Base-by-base conservation (phyloP, 2,113 vertebrate species). In the Zosterops japonicus region DNA sequence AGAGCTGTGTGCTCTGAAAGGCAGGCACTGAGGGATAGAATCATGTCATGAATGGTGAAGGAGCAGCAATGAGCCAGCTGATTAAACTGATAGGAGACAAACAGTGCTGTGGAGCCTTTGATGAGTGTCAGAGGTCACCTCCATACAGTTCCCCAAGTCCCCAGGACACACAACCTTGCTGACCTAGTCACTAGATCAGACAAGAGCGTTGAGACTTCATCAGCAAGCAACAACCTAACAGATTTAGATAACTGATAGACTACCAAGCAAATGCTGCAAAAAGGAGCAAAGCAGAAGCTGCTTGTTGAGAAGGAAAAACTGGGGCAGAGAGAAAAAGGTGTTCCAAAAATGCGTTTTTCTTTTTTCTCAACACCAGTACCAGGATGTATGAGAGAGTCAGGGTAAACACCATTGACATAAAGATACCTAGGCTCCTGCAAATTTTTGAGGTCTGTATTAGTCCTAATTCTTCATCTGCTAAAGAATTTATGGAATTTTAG, bases 61-160 rank as follows among this genome's bases (percentile, higher is more conserved):
- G 76, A 90, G 83, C 49, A 35, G 82, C 68, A 92, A 86, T 28
- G 64, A 94, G 93, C 82, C 91, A 91, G 85, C 88, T 95, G 95
- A 95, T 95, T 95, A 93, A 94, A 94, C 90, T 69, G 94, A 96
- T 95, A 92, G 82, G 82, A 96, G 88, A 67, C 90, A 88, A 95
- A 89, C 72, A 90, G 90, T 12, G 83, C 63, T 1, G 15, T 56
- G 77, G 36, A 95, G 85, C 79, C 94, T 97, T 95, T 96, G 96
- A 94, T 92, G 93, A 50, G 65, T 86, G 95, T 97, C 96, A 96
- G 95, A 96, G 96, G 94, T 96, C 96, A 95, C 75, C 88, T 96
- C 85, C 93, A 89, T 89, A 89, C 90, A 85, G 93, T 44, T 94
- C 76, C 79, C 85, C 39, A 27, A 78, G 50, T 90, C 67, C 68